Base-by-base conservation (phyloP, 2,888 invertebrate genomes). In the Temnothorax ravouxi region DNA sequence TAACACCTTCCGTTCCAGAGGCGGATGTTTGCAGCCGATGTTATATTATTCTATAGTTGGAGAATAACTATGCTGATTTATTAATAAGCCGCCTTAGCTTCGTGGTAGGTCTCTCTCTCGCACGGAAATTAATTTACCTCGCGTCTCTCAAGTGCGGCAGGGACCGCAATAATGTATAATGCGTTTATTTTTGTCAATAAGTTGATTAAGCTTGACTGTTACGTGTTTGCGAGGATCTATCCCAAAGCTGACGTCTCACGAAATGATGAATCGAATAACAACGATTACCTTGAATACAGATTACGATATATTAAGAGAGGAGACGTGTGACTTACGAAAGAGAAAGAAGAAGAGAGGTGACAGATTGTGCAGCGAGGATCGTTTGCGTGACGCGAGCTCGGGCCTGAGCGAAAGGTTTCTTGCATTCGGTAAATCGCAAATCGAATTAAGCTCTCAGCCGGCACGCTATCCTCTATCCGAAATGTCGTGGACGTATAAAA, bases 361-460 rank as follows among this genome's bases (percentile, higher is more conserved):
- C 56, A 62, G 61, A 18, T 25, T 21, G 66, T 76, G 34, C 47
- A 11, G 29, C 52, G 61, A 85, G 82, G 84, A 88, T 88, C 83
- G 82, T 80, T 87, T 74, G 83, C 94, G 94, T 95, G 95, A 94
- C 94, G 82, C 92, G 91, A 84, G 93, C 91, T 93, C 93, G 93
- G 94, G 61, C 41, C 93, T 88, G 84, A 94, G 93, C 92, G 88
- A 94, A 93, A 93, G 95, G 94, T 94, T 95, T 95, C 94, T 89
- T 90, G 84, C 88, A 92, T 94, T 91, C 91, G 54, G 89, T 88
- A 93, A 94, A 94, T 91, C 92, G 89, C 85, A 93, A 95, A 95
- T 95, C 92, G 91, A 94, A 94, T 95, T 95, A 95, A 93, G 92
- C 91, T 92, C 92, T 95, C 92, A 94, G 88, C 89, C 82, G 86